Evolutionary conservation across 2,113 vertebrate species (phyloP), one percentile per base, ranked within the genome.

Genomic region (Bolborhynchus lineola): DNA sequence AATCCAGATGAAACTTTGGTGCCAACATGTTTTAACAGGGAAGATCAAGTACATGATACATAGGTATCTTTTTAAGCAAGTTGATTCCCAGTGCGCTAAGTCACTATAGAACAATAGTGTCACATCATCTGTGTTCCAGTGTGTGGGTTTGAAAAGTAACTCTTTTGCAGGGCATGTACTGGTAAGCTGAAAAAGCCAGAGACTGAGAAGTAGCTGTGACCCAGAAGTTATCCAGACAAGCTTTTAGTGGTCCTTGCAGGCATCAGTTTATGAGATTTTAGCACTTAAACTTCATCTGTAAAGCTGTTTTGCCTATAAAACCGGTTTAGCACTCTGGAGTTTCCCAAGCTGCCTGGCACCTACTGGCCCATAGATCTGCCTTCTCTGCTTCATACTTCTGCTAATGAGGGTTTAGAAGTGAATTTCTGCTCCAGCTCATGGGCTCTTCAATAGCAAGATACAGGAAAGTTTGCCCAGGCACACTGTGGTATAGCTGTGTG

Each of bases 351-450:
- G 72, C 4, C 57, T 83, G 86, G 80, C 67, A 52, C 29, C 65
- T 33, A 1, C 24, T 26, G 53, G 52, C 80, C 57, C 2, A 0
- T 24, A 6, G 49, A 37, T 88, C 44, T 80, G 75, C 85, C 57
- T 88, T 39, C 29, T 60, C 74, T 55, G 29, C 29, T 82, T 42
- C 53, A 7, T 23, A 2, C 47, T 19, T 65, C 75, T 74, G 4
- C 47, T 94, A 62, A 65, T 11, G 86, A 91, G 69, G 55, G 64
- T 31, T 82, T 42, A 37, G 33, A 57, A 93, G 69, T 82, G 81
- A 46, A 75, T 86, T 92, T 86, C 86, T 92, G 74, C 89, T 92
- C 69, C 24, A 72, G 5, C 92, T 89, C 69, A 13, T 39, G 64
- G 21, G n/a, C 55, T 93, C 33, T 78, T 91, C 50, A 44, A 3